phyloP scores from a whole-genome alignment of 2,888 invertebrate species.

The Exephanes ischioxanthus region DNA sequence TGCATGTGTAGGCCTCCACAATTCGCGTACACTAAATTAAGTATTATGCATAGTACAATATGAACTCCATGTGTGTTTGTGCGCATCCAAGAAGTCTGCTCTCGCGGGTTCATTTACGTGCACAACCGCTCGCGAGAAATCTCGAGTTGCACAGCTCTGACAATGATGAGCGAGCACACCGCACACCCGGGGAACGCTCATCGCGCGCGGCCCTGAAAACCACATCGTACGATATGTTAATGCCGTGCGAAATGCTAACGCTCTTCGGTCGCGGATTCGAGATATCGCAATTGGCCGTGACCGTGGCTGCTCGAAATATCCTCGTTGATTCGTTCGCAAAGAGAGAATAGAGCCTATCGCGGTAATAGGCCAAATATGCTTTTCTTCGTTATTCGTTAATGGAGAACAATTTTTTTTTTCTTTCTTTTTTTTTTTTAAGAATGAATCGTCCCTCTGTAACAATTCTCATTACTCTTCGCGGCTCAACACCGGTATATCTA shows the following conservation, averaged over 20 bases:
- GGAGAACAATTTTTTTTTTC: neutral
- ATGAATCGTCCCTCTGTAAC: neutral
- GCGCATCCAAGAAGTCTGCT: constrained; percentile 20
- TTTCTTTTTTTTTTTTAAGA: neutral
- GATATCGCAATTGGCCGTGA: constrained; percentile 67
- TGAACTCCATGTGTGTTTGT: constrained; percentile 21
- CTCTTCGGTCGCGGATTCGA: constrained; percentile 34
- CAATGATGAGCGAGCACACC: constrained; percentile 55
- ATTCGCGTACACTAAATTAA: constrained; percentile 51
- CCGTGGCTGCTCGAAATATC: constrained; percentile 33
- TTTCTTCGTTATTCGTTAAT: constrained; percentile 6
- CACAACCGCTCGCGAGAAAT: constrained; percentile 47
- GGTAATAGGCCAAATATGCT: constrained; percentile 33
- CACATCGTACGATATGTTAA: constrained; percentile 50
- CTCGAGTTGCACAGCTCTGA: constrained; percentile 51
- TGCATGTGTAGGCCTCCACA: constrained; percentile 51
- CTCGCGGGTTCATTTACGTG: constrained; percentile 9
- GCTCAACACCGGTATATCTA: neutral
- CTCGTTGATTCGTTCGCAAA: constrained; percentile 3
- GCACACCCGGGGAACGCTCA: constrained; percentile 24
- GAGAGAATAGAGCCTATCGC: constrained; percentile 24
- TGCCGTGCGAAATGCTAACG: constrained; percentile 56
- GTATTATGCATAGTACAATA: constrained; percentile 53
- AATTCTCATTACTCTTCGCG: constrained; percentile 16
- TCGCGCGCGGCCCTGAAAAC: constrained; percentile 43